Evolutionary conservation across 2,888 invertebrate genomes (phyloP).

Genomic region (Agrochola litura): DNA sequence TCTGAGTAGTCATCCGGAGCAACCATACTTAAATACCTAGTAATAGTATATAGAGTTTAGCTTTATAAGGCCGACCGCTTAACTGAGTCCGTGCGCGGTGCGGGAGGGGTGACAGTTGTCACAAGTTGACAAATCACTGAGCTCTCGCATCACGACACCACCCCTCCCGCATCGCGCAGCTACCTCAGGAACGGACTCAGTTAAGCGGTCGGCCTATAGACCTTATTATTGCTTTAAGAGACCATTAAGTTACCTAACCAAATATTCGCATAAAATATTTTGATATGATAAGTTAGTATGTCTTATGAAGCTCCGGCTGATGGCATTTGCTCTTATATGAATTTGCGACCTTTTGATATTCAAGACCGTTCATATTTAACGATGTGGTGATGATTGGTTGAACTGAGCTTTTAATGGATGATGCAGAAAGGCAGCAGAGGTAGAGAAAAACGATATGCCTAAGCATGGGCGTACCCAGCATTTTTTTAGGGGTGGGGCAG

Average conservation of each 20-base stretch:
- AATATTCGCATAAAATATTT: neutral
- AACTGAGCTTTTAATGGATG: neutral
- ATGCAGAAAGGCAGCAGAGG: neutral
- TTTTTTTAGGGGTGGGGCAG: no score
- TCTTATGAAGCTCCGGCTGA: neutral
- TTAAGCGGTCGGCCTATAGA: neutral
- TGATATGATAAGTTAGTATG: slow-evolving; percentile 24
- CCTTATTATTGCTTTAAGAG: slow-evolving; percentile 17
- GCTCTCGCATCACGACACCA: no score
- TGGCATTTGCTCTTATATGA: neutral
- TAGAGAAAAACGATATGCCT: neutral
- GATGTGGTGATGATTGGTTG: neutral
- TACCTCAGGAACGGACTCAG: no score
- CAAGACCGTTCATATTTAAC: neutral
- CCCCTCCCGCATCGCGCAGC: no score
- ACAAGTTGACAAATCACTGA: no score
- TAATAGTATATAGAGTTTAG: neutral
- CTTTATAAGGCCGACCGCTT: neutral
- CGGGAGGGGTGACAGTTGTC: no score
- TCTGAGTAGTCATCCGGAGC: neutral
- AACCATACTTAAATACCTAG: neutral
- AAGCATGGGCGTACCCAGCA: no score
- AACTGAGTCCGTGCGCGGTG: no score
- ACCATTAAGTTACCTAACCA: slow-evolving; percentile 1
- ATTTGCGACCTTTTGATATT: neutral